Conservation (phyloP, 92 coral and sea anemone genomes). For the Epizoanthus fatuus region DNA sequence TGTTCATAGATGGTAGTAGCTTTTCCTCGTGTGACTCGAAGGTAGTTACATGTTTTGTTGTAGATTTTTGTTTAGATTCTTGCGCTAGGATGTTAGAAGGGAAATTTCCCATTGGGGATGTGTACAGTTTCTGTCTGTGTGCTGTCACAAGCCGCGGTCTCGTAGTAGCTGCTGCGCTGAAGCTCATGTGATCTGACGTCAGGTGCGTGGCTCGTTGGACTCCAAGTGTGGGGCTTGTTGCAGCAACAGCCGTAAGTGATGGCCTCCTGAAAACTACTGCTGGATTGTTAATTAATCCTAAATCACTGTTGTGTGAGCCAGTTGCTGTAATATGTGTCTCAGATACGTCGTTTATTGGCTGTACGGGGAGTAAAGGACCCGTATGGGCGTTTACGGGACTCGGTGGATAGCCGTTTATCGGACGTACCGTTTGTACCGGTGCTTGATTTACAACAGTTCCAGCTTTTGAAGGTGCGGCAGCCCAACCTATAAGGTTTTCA, state of each 20-base stretch:
- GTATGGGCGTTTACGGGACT: neutral
- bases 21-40: neutral
- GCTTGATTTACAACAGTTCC: neutral
- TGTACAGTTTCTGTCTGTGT: neutral
- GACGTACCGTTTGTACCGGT: neutral
- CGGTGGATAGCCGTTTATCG: neutral
- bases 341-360: no score
- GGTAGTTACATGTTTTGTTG: neutral
- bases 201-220: neutral
- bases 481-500: neutral
- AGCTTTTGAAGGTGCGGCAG: no score
- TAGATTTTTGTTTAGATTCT: slow-evolving; percentile 11
- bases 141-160: neutral
- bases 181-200: neutral
- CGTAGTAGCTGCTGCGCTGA: neutral
- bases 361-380: no score
- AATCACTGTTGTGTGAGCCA: neutral
- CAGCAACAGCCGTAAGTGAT: neutral
- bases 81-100: neutral
- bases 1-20: neutral
- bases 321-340: neutral
- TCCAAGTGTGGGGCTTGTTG: neutral
- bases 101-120: neutral
- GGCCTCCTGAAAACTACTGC: neutral
- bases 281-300: neutral